Percentiles rank a stretch among this genome's conserved stretches.
phyloP scores from a whole-genome alignment of 2,888 invertebrate species.

The Campoplex capitator region DNA sequence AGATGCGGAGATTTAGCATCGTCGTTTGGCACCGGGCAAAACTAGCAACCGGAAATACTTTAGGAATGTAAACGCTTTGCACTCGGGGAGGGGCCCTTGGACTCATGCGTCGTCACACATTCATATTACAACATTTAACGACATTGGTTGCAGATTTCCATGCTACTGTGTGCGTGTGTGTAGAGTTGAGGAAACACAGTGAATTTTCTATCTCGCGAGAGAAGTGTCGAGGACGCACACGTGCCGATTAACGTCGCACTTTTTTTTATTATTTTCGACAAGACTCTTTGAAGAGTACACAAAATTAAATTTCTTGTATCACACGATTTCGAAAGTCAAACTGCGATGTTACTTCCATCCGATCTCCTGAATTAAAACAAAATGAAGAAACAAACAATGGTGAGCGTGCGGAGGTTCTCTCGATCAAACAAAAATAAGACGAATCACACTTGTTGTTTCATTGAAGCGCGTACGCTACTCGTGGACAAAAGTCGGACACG shows the following conservation, averaged over 20 bases:
- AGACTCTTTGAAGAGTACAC: conserved; percentile 4
- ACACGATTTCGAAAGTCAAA: conserved; percentile 25
- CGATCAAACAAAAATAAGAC: not conserved
- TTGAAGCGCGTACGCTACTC: not conserved
- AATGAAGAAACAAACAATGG: not conserved
- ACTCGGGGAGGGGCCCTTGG: conserved; percentile 55
- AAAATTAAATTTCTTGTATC: not conserved
- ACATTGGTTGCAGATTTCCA: not conserved
- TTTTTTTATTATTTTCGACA: not conserved
- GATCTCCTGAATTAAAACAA: not conserved
- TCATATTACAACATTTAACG: conserved; percentile 38
- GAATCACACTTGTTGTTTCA: not conserved
- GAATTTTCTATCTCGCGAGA: conserved; percentile 43
- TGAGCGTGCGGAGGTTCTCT: not conserved
- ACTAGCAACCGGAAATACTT: conserved; percentile 65
- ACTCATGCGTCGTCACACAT: conserved; percentile 43
- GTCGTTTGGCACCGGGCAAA: conserved; percentile 57
- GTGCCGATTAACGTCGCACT: conserved; percentile 66
- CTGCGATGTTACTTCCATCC: not conserved
- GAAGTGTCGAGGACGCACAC: conserved; percentile 62
- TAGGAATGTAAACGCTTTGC: conserved; percentile 43
- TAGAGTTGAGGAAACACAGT: not conserved
- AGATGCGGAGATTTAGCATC: conserved; percentile 33
- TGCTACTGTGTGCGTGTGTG: not conserved
- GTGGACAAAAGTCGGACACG: not conserved